A percentile compares a stretch with the other conserved stretches of the same genome.
phyloP scores from a whole-genome alignment of 1,140 invertebrate genomes.

The Pachypeltis micranthus region DNA sequence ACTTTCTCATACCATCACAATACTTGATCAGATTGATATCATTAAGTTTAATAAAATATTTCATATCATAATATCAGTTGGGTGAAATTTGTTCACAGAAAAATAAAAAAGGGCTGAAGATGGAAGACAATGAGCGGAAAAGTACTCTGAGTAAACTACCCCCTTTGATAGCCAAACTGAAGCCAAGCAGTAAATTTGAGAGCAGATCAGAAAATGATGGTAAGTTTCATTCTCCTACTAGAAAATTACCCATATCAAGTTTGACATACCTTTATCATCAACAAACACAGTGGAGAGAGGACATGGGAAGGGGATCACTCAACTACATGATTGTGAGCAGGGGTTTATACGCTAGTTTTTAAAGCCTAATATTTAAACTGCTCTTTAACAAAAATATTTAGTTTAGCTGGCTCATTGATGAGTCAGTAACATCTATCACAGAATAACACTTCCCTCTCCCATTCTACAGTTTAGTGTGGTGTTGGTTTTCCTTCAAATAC shows the following conservation, averaged over 20 bases:
- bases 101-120: constrained; percentile 16
- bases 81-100: constrained; percentile 4
- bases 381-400: neutral
- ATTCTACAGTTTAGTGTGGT: too few relatives aligned
- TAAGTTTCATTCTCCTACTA: constrained; percentile 31
- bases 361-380: neutral
- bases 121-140: constrained; percentile 12
- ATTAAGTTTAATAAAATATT: neutral
- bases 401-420: too few relatives aligned
- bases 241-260: neutral
- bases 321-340: too few relatives aligned
- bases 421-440: too few relatives aligned
- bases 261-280: neutral
- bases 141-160: constrained; percentile 29
- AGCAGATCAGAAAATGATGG: constrained; percentile 54
- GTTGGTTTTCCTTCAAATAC: too few relatives aligned
- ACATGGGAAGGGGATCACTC: too few relatives aligned
- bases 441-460: too few relatives aligned
- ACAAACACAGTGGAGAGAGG: too few relatives aligned
- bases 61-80: neutral
- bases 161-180: constrained; percentile 55
- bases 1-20: too few relatives aligned
- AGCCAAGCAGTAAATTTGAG: constrained; percentile 54
- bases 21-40: too few relatives aligned
- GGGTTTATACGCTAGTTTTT: too few relatives aligned